Evolutionary conservation across 2,113 vertebrate species (phyloP), one percentile per base, ranked within the genome.

Genomic region (Lepisosteus oculatus): DNA sequence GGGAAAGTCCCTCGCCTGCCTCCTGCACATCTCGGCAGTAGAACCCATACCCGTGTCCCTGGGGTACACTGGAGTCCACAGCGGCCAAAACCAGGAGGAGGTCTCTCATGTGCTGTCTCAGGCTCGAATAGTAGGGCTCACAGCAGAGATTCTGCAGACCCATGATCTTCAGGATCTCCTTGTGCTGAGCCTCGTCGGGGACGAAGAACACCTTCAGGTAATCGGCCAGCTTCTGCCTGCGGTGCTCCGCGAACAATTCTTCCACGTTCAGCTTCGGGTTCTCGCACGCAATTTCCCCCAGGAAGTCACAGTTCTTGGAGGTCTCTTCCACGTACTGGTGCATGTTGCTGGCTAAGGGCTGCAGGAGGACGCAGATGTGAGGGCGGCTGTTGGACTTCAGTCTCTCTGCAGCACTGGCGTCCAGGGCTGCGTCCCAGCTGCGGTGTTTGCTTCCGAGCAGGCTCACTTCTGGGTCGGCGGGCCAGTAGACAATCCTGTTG

Each of bases 401-500:
- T 78, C 89, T 95, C 83, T 97, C 94, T 0, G 92, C 91, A 0
- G 95, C 95, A 77, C 92, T 82, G 42, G 94, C 92, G 76, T 99
- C 97, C 67, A 98, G 86, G 43, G 84, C 85, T 3, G 95, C 95
- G 70, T 98, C 96, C 68, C 88, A 85, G 3, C 66, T 42, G 54
- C 17, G 11, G 11, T 17, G 9, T 14, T 67, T 29, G 4, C 61
- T 44, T 6, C 55, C 70, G 65, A 90, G 67, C 83, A 98, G 88
- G 86, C 95, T 97, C 78, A 98, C 88, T 84, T 99, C 97, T 17
- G 97, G 94, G 82, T 98, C 96, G 61, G 93, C 92, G 3, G 97
- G 97, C 97, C 97, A 99, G 70, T 97, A 99, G 43, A 94, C 96
- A 86, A 99, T 95, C 85, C 92, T 91, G 85, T 90, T 95, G 80